A percentile compares a stretch with the other conserved stretches of the same genome.
These are phyloP conservation scores for Agriopis marginaria DNA, from an alignment of 2,888 invertebrate species.

Conservation along the genomic window DNA sequence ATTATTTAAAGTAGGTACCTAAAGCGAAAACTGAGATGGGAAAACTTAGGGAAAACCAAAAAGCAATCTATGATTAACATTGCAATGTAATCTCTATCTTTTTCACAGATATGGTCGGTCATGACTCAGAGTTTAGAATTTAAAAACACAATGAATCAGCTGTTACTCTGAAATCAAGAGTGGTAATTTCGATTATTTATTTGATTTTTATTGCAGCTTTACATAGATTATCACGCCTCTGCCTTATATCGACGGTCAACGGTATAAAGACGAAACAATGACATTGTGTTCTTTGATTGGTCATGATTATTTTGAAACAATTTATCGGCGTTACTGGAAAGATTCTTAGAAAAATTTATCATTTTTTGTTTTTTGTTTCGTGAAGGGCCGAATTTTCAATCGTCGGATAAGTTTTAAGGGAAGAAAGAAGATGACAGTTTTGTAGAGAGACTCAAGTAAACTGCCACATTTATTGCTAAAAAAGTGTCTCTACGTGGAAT, in stretches of 20 bases:
- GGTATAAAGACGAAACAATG: constrained; percentile 8
- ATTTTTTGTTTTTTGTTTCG: too few relatives aligned
- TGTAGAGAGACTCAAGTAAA: neutral
- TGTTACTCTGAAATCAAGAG: constrained; percentile 26
- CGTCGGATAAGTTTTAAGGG: too few relatives aligned
- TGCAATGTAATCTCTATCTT: neutral
- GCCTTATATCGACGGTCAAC: constrained; percentile 18
- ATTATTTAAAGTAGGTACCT: too few relatives aligned
- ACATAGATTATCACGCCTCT: constrained; percentile 38
- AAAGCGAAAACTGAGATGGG: too few relatives aligned
- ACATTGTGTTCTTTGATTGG: neutral
- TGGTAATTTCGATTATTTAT: constrained; percentile 39
- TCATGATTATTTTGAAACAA: neutral
- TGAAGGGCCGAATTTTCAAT: too few relatives aligned
- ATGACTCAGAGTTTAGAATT: constrained; percentile 51
- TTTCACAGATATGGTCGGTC: neutral
- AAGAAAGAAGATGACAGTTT: too few relatives aligned
- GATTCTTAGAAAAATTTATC: too few relatives aligned
- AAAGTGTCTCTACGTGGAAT: too few relatives aligned
- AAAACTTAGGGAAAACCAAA: too few relatives aligned
- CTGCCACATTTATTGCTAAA: too few relatives aligned
- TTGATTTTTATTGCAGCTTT: constrained; percentile 39
- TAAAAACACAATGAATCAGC: constrained; percentile 34
- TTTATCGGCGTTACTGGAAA: too few relatives aligned
- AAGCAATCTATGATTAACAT: neutral